Evolutionary conservation across 2,888 invertebrate genomes (phyloP), one percentile per base, ranked within the genome.

Genomic region (Meandrusa payeni): DNA sequence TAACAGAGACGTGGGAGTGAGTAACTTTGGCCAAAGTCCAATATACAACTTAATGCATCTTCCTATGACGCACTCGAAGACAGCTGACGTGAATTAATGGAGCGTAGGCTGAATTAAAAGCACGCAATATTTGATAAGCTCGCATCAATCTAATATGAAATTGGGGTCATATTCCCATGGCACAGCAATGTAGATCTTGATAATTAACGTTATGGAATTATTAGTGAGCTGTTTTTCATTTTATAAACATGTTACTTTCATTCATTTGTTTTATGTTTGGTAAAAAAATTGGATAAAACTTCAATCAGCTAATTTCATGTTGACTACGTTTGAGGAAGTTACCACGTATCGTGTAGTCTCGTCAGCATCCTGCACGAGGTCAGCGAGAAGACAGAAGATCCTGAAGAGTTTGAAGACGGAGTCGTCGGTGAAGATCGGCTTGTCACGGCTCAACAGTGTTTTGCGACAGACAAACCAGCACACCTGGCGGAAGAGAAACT

Each of bases 401-500:
- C 94, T 81, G 71, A 94, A 95, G 41, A 95, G 85, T 64, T 94
- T 92, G 68, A 92, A 93, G 3, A 93, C 88, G 9, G 92, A 92
- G 39, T 90, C 89, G 51, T 93, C 92, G 5, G 87, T 74, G 55
- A 94, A 91, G 4, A 91, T 71, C 1, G 90, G 87, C 55, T 89
- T 88, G 48, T 92, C 90, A 26, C 93, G 79, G 2, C 82, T 72
- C 11, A 93, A 61, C 49, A 91, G 91, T 39, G 83, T 87, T 63
- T 92, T 93, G 42, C 92, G 90, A 64, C 94, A 95, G 3, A 95
- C 91, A 45, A 94, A 78, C 95, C 95, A 95, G 69, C 95, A 95
- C 0, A 93, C 90, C 89, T 89, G 58, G 1, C 64, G 59, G 41
- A 36, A 24, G 17, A 11, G 5, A 32, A 39, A 10, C 5, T n/a